Percentiles rank a stretch among this genome's conserved stretches.
These are phyloP conservation scores for Cosmia pyralina DNA, from an alignment of 2,888 invertebrate species.

Conservation along the genomic window DNA sequence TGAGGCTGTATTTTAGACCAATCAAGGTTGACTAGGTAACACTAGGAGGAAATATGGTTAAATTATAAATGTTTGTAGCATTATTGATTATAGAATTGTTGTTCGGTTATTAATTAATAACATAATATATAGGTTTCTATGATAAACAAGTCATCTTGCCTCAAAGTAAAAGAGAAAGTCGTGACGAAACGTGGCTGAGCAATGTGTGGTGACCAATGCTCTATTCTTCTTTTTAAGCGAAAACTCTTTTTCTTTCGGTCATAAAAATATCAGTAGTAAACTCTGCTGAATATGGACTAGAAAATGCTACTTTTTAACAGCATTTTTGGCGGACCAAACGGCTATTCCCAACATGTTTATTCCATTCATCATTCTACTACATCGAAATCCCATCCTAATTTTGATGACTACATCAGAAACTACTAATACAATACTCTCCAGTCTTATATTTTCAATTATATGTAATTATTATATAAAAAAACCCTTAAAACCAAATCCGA, in stretches of 20 bases:
- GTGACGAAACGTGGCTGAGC: not conserved
- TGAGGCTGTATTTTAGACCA: constrained; percentile 47
- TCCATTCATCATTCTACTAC: not conserved
- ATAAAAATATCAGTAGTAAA: no score
- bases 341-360: not conserved
- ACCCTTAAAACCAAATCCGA: constrained; percentile 37
- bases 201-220: not conserved
- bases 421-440: constrained; percentile 8
- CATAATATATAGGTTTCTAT: no score
- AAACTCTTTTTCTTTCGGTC: no score
- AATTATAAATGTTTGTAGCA: constrained; percentile 1
- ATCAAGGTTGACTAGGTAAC: constrained; percentile 53
- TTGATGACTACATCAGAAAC: not conserved
- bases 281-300: no score
- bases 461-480: constrained; percentile 17
- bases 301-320: no score
- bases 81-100: not conserved
- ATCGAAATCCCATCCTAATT: not conserved
- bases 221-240: no score
- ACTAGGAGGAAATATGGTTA: constrained; percentile 14
- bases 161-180: not conserved
- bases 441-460: constrained; percentile 8
- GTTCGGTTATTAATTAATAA: not conserved
- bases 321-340: no score
- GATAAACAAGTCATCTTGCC: not conserved